Evolutionary conservation across 2,888 invertebrate genomes (phyloP).

Genomic region (Allophyes oxyacanthae): DNA sequence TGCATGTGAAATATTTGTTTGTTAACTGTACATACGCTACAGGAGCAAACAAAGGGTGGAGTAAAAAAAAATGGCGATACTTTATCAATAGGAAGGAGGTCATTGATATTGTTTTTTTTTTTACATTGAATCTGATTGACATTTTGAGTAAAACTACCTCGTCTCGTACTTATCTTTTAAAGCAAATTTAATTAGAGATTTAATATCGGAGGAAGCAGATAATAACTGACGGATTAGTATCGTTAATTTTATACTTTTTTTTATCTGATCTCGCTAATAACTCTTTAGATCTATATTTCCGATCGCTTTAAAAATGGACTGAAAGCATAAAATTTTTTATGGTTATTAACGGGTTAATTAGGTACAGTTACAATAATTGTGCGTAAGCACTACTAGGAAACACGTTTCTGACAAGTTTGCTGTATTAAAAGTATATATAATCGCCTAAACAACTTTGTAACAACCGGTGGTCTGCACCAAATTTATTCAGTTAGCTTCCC

Average conservation of each 20-base stretch:
- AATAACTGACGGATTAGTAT: conserved; percentile 10
- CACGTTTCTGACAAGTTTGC: too few species aligned
- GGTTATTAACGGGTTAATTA: conserved; percentile 5
- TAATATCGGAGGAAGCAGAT: conserved; percentile 25
- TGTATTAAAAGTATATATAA: too few species aligned
- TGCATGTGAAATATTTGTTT: too few species aligned
- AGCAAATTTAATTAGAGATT: conserved; percentile 28
- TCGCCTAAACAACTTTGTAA: too few species aligned
- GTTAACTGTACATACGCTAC: too few species aligned
- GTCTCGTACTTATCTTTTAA: conserved; percentile 9
- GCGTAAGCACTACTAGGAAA: not conserved
- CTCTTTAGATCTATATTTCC: conserved; percentile 17
- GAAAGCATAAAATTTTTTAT: not conserved
- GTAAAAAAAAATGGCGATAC: too few species aligned
- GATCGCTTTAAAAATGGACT: conserved; percentile 19
- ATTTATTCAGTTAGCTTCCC: too few species aligned
- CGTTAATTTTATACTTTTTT: conserved; percentile 24
- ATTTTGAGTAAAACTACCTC: conserved; percentile 11
- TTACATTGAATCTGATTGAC: conserved; percentile 5
- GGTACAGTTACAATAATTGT: conserved; percentile 6
- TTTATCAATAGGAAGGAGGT: too few species aligned
- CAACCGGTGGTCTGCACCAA: too few species aligned
- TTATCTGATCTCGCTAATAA: conserved; percentile 21
- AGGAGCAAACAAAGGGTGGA: too few species aligned
- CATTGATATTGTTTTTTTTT: too few species aligned